phyloP scores from a whole-genome alignment of 2,797 vertebrate species.

The Florisuga fusca region DNA sequence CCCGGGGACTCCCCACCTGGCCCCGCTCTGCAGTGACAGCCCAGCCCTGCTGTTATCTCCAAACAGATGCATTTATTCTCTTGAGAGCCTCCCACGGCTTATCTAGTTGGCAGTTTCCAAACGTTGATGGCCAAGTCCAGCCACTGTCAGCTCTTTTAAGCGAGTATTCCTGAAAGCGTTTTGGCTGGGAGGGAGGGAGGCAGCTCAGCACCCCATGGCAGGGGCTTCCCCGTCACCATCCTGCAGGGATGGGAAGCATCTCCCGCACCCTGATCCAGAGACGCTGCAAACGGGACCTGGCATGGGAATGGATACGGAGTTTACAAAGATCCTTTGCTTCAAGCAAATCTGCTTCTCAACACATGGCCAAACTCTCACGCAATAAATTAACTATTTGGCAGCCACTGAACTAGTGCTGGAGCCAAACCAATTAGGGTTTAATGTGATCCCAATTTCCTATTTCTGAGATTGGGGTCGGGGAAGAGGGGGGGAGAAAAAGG shows the following conservation, averaged over 20 bases:
- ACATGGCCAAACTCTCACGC: conserved; percentile 74
- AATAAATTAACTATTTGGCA: conserved; percentile 78
- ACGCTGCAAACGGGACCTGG: conserved; percentile 47
- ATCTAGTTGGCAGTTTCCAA: conserved; percentile 16
- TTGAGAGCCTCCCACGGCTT: conserved; percentile 43
- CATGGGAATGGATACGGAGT: conserved; percentile 4
- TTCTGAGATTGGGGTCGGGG: conserved; percentile 49
- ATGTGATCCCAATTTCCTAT: conserved; percentile 74
- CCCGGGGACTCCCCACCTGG: conserved; percentile 45
- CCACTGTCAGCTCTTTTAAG: conserved; percentile 9
- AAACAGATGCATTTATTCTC: conserved; percentile 38
- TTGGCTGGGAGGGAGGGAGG: background rate
- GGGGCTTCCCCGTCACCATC: background rate
- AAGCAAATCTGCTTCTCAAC: conserved; percentile 71
- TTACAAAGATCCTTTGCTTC: conserved; percentile 66
- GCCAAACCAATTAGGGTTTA: conserved; percentile 77
- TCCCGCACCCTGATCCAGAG: background rate
- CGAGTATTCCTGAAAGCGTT: background rate
- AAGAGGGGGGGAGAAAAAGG: background rate
- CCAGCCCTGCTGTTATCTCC: conserved; percentile 41
- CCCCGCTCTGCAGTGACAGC: background rate
- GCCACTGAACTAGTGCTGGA: conserved; percentile 48
- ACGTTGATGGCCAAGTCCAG: background rate
- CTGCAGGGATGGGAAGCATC: background rate
- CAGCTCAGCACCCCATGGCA: accelerated